Percentiles rank a stretch among this genome's conserved stretches.
Evolutionary conservation across 2,888 invertebrate genomes (phyloP).

Genomic region (Conomelus anceps): DNA sequence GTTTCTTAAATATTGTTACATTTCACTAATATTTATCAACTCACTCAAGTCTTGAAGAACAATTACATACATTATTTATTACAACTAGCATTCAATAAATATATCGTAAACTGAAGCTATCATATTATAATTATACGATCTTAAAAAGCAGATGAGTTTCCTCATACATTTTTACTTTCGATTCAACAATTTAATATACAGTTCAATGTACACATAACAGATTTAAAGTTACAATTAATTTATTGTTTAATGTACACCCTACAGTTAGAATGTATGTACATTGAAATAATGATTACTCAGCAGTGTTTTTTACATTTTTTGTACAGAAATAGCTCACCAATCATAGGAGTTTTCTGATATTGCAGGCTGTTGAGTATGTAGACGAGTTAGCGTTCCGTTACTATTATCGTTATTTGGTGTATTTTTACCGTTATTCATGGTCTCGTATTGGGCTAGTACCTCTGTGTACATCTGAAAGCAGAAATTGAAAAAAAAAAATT

Average conservation of each 20-base stretch:
- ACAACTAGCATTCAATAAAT: neutral
- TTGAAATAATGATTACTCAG: neutral
- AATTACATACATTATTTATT: neutral
- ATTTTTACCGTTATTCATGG: constrained; percentile 39
- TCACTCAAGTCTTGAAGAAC: neutral
- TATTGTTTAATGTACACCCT: neutral
- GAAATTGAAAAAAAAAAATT: neutral
- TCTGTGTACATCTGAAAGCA: constrained; percentile 23
- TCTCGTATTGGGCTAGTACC: constrained; percentile 34
- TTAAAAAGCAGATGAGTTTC: neutral
- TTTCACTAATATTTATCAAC: neutral
- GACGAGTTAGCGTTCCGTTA: constrained; percentile 38
- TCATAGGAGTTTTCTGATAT: constrained; percentile 42
- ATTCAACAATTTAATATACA: neutral
- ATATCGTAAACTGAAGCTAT: neutral
- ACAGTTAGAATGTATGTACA: neutral
- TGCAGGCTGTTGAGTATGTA: constrained; percentile 44
- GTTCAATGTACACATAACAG: neutral
- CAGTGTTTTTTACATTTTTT: neutral
- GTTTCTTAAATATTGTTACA: neutral
- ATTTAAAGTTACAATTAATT: neutral
- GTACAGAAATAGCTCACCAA: constrained; percentile 39
- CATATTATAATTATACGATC: neutral
- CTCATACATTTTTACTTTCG: neutral
- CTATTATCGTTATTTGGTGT: constrained; percentile 31